Conservation (phyloP, 2,113 vertebrate genomes). For the Laticauda laticaudata region DNA sequence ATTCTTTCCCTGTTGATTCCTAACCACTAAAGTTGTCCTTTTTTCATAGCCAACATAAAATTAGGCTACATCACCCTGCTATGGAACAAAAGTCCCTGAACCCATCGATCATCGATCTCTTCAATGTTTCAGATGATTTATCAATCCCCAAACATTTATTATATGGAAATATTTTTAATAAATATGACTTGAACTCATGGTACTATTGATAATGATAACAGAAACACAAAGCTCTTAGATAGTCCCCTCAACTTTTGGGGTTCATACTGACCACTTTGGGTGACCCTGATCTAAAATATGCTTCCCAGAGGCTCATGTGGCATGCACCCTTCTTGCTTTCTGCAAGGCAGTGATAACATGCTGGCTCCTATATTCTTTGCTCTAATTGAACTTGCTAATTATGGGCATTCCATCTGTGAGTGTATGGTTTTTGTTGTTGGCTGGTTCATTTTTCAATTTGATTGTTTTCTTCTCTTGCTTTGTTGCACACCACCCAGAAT, state of each 20-base stretch:
- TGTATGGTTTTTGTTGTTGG: not conserved
- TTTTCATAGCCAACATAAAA: not conserved
- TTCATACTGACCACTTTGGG: not conserved
- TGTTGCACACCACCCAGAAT: not conserved
- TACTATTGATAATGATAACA: not conserved
- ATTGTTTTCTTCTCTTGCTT: not conserved
- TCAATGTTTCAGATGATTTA: not conserved
- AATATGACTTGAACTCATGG: not conserved
- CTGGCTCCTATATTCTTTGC: not conserved
- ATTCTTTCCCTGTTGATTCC: not conserved
- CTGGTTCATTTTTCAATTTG: not conserved
- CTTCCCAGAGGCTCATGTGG: not conserved
- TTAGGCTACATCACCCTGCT: not conserved
- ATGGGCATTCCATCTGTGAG: not conserved
- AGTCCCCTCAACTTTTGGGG: not conserved
- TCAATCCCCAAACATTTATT: not conserved
- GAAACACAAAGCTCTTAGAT: not conserved
- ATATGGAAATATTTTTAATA: not conserved
- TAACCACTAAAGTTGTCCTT: not conserved
- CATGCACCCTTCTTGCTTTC: not conserved
- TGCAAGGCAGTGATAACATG: not conserved
- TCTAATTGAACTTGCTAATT: not conserved
- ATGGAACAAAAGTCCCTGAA: not conserved
- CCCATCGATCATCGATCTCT: not conserved
- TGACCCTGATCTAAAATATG: not conserved